These are phyloP conservation scores for Parotocinclus haroldoi DNA, from an alignment of 2,797 vertebrate genomes.

Conservation along the genomic window DNA sequence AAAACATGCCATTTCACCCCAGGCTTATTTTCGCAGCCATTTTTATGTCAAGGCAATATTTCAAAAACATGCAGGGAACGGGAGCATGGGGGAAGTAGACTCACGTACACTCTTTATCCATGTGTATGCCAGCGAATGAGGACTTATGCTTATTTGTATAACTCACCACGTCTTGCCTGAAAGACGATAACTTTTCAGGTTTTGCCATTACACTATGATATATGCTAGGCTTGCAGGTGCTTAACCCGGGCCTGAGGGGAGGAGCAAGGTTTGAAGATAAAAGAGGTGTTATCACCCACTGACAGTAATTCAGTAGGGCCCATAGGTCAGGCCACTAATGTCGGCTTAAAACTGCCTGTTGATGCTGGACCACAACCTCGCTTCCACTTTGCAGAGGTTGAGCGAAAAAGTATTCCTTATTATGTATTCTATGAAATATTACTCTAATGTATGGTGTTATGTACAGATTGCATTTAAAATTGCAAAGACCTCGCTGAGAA, in stretches of 20 bases:
- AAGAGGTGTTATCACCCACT: constrained; percentile 76
- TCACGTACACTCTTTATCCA: constrained; percentile 65
- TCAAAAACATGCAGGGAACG: constrained; percentile 41
- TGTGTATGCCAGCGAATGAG: constrained; percentile 55
- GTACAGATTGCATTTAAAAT: no score
- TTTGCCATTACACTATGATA: constrained; percentile 78
- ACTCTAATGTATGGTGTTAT: no score
- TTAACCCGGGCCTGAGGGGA: constrained; percentile 46
- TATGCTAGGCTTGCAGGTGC: constrained; percentile 72
- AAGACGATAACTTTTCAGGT: constrained; percentile 66
- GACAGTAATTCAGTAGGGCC: constrained; percentile 75
- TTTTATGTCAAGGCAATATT: constrained; percentile 47
- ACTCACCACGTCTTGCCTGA: constrained; percentile 62
- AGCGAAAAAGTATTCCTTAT: no score
- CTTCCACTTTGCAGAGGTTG: no score
- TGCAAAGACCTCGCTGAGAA: no score
- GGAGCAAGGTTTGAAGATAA: constrained; percentile 64
- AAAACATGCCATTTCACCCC: constrained; percentile 30
- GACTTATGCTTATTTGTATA: constrained; percentile 68
- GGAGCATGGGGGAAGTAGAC: not conserved
- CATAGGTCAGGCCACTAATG: constrained; percentile 72
- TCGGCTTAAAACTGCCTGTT: constrained; percentile 53
- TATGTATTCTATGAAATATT: no score
- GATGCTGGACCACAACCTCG: constrained; percentile 31
- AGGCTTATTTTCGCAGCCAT: constrained; percentile 46